phyloP scores from a whole-genome alignment of 64 coral and sea anemone genomes.

The Montipora capricornis region DNA sequence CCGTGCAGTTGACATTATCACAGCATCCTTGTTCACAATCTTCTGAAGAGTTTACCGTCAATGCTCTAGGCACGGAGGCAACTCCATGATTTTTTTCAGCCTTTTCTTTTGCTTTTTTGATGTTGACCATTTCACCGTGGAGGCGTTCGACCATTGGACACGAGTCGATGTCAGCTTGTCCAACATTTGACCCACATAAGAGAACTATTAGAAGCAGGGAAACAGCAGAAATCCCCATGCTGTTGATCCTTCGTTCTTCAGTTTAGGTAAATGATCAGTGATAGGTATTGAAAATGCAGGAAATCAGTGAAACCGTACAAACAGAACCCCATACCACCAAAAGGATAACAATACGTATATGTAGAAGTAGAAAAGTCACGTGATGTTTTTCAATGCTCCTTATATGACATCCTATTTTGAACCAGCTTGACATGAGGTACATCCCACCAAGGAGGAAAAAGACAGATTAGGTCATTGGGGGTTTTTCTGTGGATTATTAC shows the following conservation, averaged over 20 bases:
- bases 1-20: constrained; percentile 15
- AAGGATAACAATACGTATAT: background rate
- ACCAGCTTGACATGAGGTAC: too few relatives aligned
- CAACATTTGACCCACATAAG: background rate
- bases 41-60: constrained; percentile 5
- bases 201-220: background rate
- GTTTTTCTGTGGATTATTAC: background rate
- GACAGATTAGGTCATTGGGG: too few relatives aligned
- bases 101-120: constrained; percentile 28
- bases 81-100: background rate
- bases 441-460: background rate
- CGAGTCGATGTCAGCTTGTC: background rate
- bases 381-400: background rate
- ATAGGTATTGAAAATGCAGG: background rate
- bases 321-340: background rate
- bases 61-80: constrained; percentile 15
- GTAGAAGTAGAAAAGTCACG: constrained; percentile 4
- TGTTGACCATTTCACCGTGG: constrained; percentile 33
- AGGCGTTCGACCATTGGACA: constrained; percentile 14
- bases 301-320: background rate
- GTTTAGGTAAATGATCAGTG: background rate
- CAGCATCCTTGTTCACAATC: constrained; percentile 31
- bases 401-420: background rate
- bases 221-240: background rate
- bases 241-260: background rate